Evolutionary conservation across 2,888 invertebrate genomes (phyloP).

Genomic region (Myopa tessellatipennis): DNA sequence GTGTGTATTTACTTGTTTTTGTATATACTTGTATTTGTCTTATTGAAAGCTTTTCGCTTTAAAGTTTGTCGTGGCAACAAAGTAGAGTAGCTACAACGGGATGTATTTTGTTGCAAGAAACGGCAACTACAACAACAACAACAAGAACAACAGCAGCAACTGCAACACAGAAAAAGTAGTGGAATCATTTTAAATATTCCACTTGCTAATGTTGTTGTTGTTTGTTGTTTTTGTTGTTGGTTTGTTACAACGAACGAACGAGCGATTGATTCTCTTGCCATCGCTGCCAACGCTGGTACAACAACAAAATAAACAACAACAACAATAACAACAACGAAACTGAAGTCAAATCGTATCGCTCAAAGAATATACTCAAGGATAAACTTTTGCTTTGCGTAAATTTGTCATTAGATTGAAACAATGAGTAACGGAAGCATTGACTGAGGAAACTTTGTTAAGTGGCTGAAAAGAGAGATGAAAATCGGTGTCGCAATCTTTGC

Average conservation of each 20-base stretch:
- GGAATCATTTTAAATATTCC: neutral
- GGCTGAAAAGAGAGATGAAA: neutral
- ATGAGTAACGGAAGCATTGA: neutral
- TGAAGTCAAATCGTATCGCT: neutral
- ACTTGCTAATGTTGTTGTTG: neutral
- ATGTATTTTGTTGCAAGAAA: no score
- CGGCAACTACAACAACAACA: no score
- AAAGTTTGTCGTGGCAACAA: neutral
- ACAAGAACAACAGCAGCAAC: no score
- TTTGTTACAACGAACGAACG: neutral
- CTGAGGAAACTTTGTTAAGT: neutral
- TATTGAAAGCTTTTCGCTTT: slow-evolving; percentile 3
- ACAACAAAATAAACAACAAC: no score
- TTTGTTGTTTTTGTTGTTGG: neutral
- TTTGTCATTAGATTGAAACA: neutral
- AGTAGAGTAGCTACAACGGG: no score
- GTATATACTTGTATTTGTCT: neutral
- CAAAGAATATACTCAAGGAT: neutral
- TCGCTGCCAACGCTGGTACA: no score
- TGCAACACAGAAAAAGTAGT: neutral
- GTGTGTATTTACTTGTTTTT: no score
- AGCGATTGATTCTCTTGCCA: neutral
- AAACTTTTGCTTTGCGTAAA: neutral
- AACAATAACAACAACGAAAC: neutral
- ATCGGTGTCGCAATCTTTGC: neutral